Evolutionary conservation across 2,797 vertebrate species (phyloP).

Genomic region (Lutjanus campechanus): DNA sequence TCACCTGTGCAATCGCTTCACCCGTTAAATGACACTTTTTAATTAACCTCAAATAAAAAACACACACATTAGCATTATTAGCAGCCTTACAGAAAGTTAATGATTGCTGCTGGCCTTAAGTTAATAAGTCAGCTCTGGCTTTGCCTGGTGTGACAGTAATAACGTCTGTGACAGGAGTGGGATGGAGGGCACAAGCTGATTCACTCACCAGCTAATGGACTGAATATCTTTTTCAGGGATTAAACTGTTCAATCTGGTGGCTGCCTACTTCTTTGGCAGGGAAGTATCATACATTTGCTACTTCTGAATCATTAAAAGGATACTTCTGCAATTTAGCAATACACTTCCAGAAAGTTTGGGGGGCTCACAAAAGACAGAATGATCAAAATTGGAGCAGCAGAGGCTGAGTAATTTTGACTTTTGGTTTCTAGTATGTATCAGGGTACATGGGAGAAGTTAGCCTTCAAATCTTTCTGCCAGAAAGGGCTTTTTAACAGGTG

Average conservation of each 20-base stretch:
- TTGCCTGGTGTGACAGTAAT: slow-evolving; percentile 31
- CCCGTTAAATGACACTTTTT: slow-evolving; percentile 48
- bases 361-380: not conserved
- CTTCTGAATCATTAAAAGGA: not conserved
- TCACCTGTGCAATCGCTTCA: slow-evolving; percentile 4
- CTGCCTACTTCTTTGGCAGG: not conserved
- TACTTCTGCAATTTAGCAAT: not conserved
- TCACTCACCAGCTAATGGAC: slow-evolving; percentile 1
- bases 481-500: too few relatives aligned
- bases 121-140: slow-evolving; percentile 8
- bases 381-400: not conserved
- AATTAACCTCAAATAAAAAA: slow-evolving; percentile 41
- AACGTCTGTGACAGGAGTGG: slow-evolving; percentile 6
- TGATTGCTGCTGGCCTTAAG: slow-evolving; percentile 27
- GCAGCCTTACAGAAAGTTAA: slow-evolving; percentile 24
- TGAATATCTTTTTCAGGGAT: not conserved
- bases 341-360: not conserved
- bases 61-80: slow-evolving; percentile 32
- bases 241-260: not conserved
- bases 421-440: too few relatives aligned
- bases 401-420: not conserved
- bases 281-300: not conserved
- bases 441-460: too few relatives aligned
- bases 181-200: slow-evolving; percentile 3
- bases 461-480: too few relatives aligned